Base-by-base conservation (phyloP, 2,888 invertebrate species). In the Aporophyla nigra region DNA sequence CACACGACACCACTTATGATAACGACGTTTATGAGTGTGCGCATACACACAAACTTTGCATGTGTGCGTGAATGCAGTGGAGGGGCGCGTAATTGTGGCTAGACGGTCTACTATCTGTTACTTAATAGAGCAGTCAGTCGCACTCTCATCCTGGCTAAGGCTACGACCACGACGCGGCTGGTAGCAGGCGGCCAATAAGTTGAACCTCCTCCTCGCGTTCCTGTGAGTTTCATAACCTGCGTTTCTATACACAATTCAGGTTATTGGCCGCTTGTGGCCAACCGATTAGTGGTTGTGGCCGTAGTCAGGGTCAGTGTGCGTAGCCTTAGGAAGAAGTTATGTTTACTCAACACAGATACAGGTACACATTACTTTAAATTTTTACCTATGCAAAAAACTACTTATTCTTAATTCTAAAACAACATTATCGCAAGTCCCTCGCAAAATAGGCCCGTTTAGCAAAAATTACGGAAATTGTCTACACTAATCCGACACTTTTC, bases 41-140 rank as follows among this genome's bases (percentile, higher is more conserved):
- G 16, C 16, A 27, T 6, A 12, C 21, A 12, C n/a, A 53, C 43
- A 27, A 40, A 40, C 21, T 54, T n/a, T 27, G 27, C 43, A 54
- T n/a, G 21, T 43, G 16, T 53, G 54, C 54, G 46, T 7, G 3
- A 33, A 46, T 46, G 27, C 71, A 56, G 54, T 70, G 46, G 14
- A 33, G 46, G 46, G n/a, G n/a, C 46, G 19, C 33, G 21, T 9
- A 33, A 46, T 56, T n/a, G 27, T 46, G 19, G 7, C 46, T 69
- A 16, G 71, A 43, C 51, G 51, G 71, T 66, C 12, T 71, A 71
- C 43, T 54, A 69, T 9, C 43, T 69, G 43, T 12, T n/a, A 40
- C 65, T n/a, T 68, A 27, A 43, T 3, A 54, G 43, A 65, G 49
- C 65, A 12, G 65, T 9, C 65, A 12, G 65, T 9, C 21, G 21